Evolutionary conservation across 2,113 vertebrate genomes (phyloP), one percentile per base, ranked within the genome.

Genomic region (Haemorhous mexicanus): DNA sequence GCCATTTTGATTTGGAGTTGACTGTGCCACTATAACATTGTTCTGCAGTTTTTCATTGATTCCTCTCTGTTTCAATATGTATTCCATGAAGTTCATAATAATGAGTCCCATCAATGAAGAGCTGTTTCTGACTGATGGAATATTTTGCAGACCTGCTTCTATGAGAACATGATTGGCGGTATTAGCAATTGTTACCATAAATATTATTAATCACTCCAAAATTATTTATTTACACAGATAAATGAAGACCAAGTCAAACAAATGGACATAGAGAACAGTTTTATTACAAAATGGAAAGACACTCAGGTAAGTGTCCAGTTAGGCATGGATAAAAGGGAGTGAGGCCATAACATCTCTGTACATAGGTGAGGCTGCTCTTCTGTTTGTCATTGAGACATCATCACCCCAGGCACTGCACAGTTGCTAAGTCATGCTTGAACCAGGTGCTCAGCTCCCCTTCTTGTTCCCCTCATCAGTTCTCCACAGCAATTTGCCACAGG

Each of bases 261-360:
- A 98, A 99, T 99, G 99, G 99, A 99, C 97, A 98, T 96, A 97
- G 99, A 99, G 95, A 99, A 99, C 96, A 98, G 98, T 92, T 99
- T 99, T 97, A 99, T 99, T 97, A 98, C 98, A 49, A 98, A 98
- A 89, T 99, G 99, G 99, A 99, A 99, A 97, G 98, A 99, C 97
- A 98, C 98, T 90, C 98, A 98, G 84, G 99, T 99, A 97, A 96
- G 97, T 95, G 80, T 67, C n/a, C 39, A 47, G 13, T 47, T 47
- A 30, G 26, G 9, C 13, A 5, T 26, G 62, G 41, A 7, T 53
- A 61, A 61, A 52, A 59, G 11, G 9, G 46, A 41, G 20, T n/a
- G 62, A 75, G n/a, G 46, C 20, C n/a, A 23, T 41, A 22, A 16
- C 46, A 61, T 46, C 28, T 75, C 69, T 39, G 6, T 26, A 11